Percentiles rank a stretch among this genome's conserved stretches.
phyloP scores from a whole-genome alignment of 2,113 vertebrate species.

The Mystacornis crossleyi region DNA sequence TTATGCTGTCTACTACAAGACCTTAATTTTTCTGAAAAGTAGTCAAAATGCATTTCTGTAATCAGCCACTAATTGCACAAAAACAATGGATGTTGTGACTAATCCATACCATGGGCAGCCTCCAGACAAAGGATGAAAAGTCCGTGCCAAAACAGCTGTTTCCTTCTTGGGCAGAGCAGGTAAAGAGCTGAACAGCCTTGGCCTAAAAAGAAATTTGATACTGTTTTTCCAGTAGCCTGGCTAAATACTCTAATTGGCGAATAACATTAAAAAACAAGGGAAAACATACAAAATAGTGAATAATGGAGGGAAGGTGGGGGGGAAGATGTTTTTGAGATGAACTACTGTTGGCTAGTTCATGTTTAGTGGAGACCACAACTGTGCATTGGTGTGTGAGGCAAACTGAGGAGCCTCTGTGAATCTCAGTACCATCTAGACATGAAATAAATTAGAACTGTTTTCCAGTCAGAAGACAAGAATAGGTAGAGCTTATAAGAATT shows the following conservation, averaged over 20 bases:
- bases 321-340: neutral
- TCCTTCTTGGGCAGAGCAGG: neutral
- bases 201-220: neutral
- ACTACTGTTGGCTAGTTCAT: neutral
- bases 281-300: neutral
- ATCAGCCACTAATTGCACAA: neutral
- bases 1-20: neutral
- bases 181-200: neutral
- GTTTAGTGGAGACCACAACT: neutral
- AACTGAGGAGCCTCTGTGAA: neutral
- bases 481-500: neutral
- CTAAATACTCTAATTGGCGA: neutral
- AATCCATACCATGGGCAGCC: neutral
- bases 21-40: neutral
- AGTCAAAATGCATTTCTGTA: neutral
- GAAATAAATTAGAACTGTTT: neutral
- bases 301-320: neutral
- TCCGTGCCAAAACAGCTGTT: neutral
- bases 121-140: fast-evolving
- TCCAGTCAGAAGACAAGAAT: neutral
- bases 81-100: neutral
- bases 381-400: neutral
- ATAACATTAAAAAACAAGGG: neutral
- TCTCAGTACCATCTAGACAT: neutral
- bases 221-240: neutral